Base-by-base conservation (phyloP, 2,888 invertebrate genomes). In the Fragum fragum region DNA sequence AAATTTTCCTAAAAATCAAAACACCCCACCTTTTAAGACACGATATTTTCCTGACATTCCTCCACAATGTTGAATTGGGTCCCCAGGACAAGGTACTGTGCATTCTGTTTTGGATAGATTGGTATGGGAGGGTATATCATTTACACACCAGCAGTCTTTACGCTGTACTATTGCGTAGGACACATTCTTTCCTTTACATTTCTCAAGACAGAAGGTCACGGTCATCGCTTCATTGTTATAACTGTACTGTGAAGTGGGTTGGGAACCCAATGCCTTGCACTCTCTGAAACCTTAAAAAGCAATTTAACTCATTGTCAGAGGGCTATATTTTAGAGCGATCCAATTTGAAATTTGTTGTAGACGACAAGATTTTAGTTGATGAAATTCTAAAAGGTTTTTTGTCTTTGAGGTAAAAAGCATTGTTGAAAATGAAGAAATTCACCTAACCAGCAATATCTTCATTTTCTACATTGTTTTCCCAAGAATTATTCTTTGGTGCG, bases 51-150 rank as follows among this genome's bases (percentile, higher is more conserved):
- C 36, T 1, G 21, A 9, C 1, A 11, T n/a, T 42, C 81, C 85
- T 0, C 85, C 85, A 69, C 85, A 85, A 61, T 47, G 66, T 47
- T 85, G 85, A n/a, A 74, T 69, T 0, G 39, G n/a, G 39, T 85
- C 70, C 21, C 85, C 82, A 6, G 80, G 73, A 63, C 85, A 85
- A 1, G 68, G 23, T 0, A 16, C 16, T 21, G 23, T 36, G 68
- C 82, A 85, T 0, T 69, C 66, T 5, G 57, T 39, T 57, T 36
- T 66, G 1, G 59, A 26, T 11, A 79, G 23, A 14, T 23, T 63
- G 0, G 3, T 36, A 16, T 61, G 26, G 11, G 53, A 7, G 0
- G 79, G 76, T 14, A 79, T 29, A 11, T 9, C 18, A 53, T 73
- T 42, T 5, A 76, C 59, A 57, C 85, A 85, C 55, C 71, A 55